phyloP scores from a whole-genome alignment of 2,113 vertebrate species.

The Pandion haliaetus region DNA sequence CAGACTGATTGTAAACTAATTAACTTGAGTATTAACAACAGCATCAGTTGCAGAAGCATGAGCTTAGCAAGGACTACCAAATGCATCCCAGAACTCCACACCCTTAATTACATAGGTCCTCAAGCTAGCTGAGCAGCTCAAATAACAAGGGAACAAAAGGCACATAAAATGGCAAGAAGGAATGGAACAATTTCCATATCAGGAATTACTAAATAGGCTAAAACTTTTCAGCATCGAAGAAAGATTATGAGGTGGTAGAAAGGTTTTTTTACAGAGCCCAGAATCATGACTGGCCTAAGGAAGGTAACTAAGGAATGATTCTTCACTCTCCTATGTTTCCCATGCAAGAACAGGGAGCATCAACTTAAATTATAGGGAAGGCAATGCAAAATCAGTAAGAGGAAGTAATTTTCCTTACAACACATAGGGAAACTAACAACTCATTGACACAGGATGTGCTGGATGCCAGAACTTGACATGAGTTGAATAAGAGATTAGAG shows the following conservation, averaged over 20 bases:
- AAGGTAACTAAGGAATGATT: background rate
- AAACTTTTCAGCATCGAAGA: background rate
- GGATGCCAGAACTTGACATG: background rate
- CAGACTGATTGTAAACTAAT: background rate
- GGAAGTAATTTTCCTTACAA: background rate
- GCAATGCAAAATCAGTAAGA: background rate
- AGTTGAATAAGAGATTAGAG: background rate
- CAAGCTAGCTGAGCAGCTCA: background rate
- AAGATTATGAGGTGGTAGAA: rapidly evolving
- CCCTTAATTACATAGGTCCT: background rate
- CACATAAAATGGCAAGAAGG: background rate
- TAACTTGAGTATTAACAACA: background rate
- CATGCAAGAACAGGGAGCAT: background rate
- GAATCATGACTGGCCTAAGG: background rate
- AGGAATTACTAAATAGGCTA: background rate
- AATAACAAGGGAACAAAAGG: background rate
- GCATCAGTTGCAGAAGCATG: background rate
- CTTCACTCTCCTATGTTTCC: background rate
- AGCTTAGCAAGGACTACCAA: background rate
- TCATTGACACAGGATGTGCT: background rate
- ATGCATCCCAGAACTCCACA: background rate
- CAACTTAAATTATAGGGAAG: background rate
- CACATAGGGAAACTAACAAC: background rate
- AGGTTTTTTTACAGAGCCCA: background rate
- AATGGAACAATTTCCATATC: background rate